These are phyloP conservation scores for Limnephilus marmoratus DNA, from an alignment of 2,888 invertebrate species.

Conservation along the genomic window DNA sequence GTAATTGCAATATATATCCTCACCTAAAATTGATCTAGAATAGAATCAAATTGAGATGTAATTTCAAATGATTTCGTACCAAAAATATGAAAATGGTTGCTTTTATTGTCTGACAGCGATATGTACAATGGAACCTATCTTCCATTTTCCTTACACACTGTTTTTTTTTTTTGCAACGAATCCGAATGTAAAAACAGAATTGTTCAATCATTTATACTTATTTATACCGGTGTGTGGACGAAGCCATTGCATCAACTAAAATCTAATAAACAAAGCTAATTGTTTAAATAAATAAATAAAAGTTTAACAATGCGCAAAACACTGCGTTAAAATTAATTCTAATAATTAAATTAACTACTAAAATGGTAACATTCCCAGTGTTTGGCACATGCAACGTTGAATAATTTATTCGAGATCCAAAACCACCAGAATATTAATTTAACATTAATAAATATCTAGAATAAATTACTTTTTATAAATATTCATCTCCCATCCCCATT, in stretches of 20 bases:
- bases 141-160: no score
- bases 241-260: background rate
- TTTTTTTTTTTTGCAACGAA: no score
- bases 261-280: background rate
- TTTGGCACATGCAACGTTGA: slow-evolving; percentile 47
- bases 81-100: no score
- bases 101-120: no score
- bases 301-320: background rate
- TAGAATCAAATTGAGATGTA: no score
- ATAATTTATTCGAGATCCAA: slow-evolving; percentile 52
- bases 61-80: no score
- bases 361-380: slow-evolving; percentile 34
- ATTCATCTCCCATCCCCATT: slow-evolving; percentile 18
- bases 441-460: background rate
- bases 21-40: no score
- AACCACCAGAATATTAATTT: slow-evolving; percentile 30
- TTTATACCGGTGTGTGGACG: no score
- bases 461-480: slow-evolving; percentile 9
- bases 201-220: no score
- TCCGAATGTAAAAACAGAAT: no score
- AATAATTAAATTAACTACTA: slow-evolving; percentile 13
- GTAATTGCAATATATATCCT: no score
- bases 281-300: background rate
- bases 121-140: no score
- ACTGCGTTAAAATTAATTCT: background rate